These are phyloP conservation scores for Peromyscus maniculatus DNA, from an alignment of 2,113 vertebrate genomes.

Conservation along the genomic window DNA sequence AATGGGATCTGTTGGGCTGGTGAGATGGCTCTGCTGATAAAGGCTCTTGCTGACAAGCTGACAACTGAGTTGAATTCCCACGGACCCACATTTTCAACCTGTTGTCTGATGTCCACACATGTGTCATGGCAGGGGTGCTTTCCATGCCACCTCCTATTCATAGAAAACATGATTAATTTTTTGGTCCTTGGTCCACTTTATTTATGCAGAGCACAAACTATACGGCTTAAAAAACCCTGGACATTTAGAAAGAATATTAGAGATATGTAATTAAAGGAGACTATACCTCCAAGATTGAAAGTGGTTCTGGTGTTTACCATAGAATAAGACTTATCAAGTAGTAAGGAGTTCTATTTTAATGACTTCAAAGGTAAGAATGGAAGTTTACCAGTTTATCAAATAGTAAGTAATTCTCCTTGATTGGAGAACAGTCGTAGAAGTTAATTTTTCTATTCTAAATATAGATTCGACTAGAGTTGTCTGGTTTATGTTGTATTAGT, in stretches of 20 bases:
- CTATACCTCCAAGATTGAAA: background rate
- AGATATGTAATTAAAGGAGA: background rate
- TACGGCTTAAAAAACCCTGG: background rate
- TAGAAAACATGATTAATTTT: background rate
- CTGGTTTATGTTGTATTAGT: background rate
- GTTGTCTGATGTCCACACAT: background rate
- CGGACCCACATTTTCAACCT: background rate
- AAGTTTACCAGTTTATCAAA: background rate
- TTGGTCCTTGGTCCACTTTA: background rate
- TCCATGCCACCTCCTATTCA: background rate
- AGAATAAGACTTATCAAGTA: background rate
- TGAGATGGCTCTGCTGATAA: background rate
- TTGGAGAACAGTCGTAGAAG: background rate
- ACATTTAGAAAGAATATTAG: slow-evolving; percentile 17
- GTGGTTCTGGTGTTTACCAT: background rate
- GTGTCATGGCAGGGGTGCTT: background rate
- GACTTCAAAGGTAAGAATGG: background rate
- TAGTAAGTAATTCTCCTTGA: background rate
- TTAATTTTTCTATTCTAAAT: background rate
- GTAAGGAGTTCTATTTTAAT: background rate
- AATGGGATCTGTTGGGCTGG: background rate
- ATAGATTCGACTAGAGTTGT: background rate
- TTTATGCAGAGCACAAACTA: background rate
- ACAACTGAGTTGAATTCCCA: background rate
- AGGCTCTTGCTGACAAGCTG: background rate